Conservation (phyloP, 2,113 vertebrate species). For the Willisornis vidua region DNA sequence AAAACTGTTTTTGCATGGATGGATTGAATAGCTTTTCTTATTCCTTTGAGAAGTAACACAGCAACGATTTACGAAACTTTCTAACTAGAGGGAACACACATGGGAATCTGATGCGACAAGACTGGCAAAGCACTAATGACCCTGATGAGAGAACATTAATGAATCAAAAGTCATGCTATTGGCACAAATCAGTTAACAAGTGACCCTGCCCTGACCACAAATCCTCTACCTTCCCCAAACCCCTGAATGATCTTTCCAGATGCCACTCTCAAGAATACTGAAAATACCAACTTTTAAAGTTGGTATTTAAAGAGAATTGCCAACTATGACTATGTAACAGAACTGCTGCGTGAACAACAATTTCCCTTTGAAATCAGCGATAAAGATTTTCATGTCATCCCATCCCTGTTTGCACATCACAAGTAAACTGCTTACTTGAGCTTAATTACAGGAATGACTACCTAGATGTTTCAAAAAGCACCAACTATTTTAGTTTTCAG, state of each 20-base stretch:
- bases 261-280: background rate
- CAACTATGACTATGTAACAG: background rate
- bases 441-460: background rate
- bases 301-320: background rate
- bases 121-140: background rate
- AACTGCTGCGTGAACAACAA: background rate
- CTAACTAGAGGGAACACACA: background rate
- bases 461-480: background rate
- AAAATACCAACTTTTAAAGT: background rate
- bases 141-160: background rate
- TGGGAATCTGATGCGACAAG: background rate
- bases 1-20: background rate
- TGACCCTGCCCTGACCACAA: background rate
- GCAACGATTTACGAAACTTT: background rate
- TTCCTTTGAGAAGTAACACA: conserved; percentile 1
- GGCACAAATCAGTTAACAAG: background rate
- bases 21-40: background rate
- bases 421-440: background rate
- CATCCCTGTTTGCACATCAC: background rate
- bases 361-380: background rate
- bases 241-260: background rate
- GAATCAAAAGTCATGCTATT: background rate
- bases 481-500: background rate
- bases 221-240: background rate
- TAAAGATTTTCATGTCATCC: background rate